Conservation (phyloP, 2,888 invertebrate genomes). For the Lepidocyrtoides sp. region DNA sequence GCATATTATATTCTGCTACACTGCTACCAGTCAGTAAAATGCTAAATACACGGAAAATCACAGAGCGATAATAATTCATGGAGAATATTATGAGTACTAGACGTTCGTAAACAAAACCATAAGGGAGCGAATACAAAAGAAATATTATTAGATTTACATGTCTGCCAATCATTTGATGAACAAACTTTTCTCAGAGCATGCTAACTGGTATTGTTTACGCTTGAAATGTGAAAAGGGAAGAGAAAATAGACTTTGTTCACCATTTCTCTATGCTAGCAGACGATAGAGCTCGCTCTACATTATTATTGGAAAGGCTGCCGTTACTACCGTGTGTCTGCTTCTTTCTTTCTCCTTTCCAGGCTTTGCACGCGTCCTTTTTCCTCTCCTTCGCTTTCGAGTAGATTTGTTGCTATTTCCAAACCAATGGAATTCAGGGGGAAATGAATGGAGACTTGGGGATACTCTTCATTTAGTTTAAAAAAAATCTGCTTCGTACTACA, state of each 20-base stretch:
- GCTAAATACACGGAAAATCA: background rate
- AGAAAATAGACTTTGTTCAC: slow-evolving; percentile 6
- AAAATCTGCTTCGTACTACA: too few species aligned
- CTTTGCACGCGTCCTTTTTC: background rate
- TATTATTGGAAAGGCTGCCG: background rate
- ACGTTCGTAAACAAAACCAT: slow-evolving; percentile 33
- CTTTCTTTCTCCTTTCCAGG: background rate
- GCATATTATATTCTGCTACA: background rate
- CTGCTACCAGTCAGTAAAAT: too few species aligned
- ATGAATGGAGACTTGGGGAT: too few species aligned
- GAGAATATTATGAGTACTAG: background rate
- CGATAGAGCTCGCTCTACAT: background rate
- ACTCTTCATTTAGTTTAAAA: too few species aligned
- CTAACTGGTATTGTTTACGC: slow-evolving; percentile 74
- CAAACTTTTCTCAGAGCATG: slow-evolving; percentile 69
- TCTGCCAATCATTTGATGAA: slow-evolving; percentile 79
- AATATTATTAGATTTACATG: slow-evolving; percentile 74
- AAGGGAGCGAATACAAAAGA: slow-evolving; percentile 5
- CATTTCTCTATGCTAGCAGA: too few species aligned
- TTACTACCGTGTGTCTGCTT: background rate
- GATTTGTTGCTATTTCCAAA: background rate
- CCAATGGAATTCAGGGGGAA: too few species aligned
- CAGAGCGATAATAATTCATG: background rate
- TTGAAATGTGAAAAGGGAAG: slow-evolving; percentile 48
- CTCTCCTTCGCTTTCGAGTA: background rate